A percentile compares a stretch with the other conserved stretches of the same genome.
phyloP scores from a whole-genome alignment of 2,113 vertebrate genomes.

The Protobothrops flavoviridis region DNA sequence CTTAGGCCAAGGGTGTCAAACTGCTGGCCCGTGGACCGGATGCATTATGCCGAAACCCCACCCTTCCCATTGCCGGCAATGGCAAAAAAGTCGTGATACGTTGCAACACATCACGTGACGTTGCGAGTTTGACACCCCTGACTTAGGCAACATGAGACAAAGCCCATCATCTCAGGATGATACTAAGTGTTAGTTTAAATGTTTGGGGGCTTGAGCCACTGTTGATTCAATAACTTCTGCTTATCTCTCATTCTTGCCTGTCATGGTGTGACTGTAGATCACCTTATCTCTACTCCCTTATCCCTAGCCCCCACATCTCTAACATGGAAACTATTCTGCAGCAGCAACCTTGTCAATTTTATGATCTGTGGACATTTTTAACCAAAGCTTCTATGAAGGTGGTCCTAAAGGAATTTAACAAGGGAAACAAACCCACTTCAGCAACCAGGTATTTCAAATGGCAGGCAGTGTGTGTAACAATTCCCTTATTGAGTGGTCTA shows the following conservation, averaged over 20 bases:
- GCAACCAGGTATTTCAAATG: slow-evolving; percentile 73
- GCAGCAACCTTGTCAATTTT: slow-evolving; percentile 71
- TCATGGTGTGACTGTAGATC: background rate
- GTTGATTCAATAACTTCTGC: slow-evolving; percentile 45
- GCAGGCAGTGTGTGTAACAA: slow-evolving; percentile 65
- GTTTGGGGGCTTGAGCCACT: slow-evolving; percentile 32
- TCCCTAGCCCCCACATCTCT: slow-evolving; percentile 66
- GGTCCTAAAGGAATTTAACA: slow-evolving; percentile 69
- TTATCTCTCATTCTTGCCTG: slow-evolving; percentile 65
- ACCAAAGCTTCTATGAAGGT: slow-evolving; percentile 66
- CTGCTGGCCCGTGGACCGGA: too few species aligned
- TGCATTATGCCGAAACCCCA: too few species aligned
- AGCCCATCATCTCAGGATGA: background rate
- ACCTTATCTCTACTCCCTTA: slow-evolving; percentile 57
- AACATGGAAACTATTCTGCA: slow-evolving; percentile 58
- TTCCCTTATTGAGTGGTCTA: slow-evolving; percentile 74
- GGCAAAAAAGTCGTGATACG: too few species aligned
- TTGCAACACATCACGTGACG: too few species aligned
- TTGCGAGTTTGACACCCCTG: too few species aligned
- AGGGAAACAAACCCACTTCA: background rate
- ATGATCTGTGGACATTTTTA: slow-evolving; percentile 75
- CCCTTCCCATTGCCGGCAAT: too few species aligned
- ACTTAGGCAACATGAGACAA: background rate
- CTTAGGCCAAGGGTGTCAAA: background rate
- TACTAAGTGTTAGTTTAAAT: slow-evolving; percentile 41